These are phyloP conservation scores for Cossypha niveicapilla DNA, from an alignment of 2,797 vertebrate species.

Conservation along the genomic window DNA sequence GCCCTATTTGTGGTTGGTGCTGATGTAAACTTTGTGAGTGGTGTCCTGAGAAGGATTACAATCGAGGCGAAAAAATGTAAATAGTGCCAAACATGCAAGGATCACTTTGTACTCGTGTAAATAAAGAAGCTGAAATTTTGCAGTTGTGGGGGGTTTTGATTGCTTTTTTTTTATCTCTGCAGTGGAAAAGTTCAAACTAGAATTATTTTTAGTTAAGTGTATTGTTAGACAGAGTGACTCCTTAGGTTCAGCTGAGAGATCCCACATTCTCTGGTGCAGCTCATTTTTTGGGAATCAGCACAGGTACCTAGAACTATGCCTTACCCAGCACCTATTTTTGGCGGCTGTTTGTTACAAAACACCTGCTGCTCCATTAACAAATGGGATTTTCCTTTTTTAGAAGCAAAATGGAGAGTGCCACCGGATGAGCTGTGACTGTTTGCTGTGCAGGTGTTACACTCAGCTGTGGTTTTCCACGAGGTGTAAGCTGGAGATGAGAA, in stretches of 20 bases:
- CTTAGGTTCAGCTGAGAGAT: background rate
- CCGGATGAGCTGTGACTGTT: background rate
- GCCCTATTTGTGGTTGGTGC: background rate
- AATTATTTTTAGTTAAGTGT: background rate
- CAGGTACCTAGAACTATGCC: background rate
- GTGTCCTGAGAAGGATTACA: background rate
- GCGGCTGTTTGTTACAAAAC: background rate
- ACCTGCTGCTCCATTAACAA: background rate
- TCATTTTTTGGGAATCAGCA: background rate
- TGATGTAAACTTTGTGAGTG: background rate
- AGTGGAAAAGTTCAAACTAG: background rate
- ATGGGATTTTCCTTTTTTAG: background rate
- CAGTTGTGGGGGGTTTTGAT: fast-evolving
- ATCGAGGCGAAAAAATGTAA: background rate
- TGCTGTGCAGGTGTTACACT: background rate
- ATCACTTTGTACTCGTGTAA: background rate
- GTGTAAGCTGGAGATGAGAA: background rate
- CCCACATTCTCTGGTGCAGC: background rate
- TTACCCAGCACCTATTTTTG: background rate
- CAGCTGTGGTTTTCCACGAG: background rate
- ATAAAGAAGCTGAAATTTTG: background rate
- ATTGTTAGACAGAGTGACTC: fast-evolving
- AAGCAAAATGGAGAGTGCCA: background rate
- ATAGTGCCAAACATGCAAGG: background rate
- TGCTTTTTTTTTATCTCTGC: fast-evolving